These are phyloP conservation scores for Chorisops tibialis DNA, from an alignment of 2,888 invertebrate species.

Conservation along the genomic window DNA sequence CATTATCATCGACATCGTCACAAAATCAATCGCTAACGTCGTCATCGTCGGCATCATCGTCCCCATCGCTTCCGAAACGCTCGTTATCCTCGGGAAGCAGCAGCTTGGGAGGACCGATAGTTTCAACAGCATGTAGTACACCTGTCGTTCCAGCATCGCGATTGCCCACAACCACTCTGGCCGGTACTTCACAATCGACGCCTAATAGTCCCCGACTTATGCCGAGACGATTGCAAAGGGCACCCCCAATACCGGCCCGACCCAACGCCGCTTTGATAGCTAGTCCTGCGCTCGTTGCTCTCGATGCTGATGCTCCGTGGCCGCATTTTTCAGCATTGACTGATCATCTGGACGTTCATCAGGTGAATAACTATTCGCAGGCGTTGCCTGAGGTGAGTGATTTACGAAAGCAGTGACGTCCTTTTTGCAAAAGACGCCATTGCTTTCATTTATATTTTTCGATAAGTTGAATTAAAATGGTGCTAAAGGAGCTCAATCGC, in stretches of 20 bases:
- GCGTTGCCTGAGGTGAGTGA: slow-evolving; percentile 48
- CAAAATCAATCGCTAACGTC: slow-evolving; percentile 38
- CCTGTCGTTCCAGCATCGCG: slow-evolving; percentile 10
- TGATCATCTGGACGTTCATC: slow-evolving; percentile 49
- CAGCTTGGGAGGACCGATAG: neutral
- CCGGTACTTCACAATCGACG: slow-evolving; percentile 56
- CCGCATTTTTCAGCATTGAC: slow-evolving; percentile 48
- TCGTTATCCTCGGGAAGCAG: slow-evolving; percentile 27
- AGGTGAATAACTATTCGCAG: slow-evolving; percentile 52
- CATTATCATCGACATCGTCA: slow-evolving; percentile 46
- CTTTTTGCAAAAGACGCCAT: too few species aligned
- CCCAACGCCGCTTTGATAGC: slow-evolving; percentile 40
- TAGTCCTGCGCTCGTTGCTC: slow-evolving; percentile 42
- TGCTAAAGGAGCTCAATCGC: too few species aligned
- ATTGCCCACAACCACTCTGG: neutral
- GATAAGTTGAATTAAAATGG: too few species aligned
- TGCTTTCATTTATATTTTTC: too few species aligned
- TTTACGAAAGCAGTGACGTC: too few species aligned
- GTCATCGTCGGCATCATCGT: slow-evolving; percentile 39
- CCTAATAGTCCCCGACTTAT: slow-evolving; percentile 71
- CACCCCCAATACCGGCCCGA: slow-evolving; percentile 49
- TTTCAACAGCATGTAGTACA: slow-evolving; percentile 9
- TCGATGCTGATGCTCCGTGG: slow-evolving; percentile 50
- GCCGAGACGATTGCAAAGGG: slow-evolving; percentile 57
- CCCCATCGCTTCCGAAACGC: slow-evolving; percentile 47